Base-by-base conservation (phyloP, 2,797 vertebrate genomes). In the Pseudomugil gertrudae region DNA sequence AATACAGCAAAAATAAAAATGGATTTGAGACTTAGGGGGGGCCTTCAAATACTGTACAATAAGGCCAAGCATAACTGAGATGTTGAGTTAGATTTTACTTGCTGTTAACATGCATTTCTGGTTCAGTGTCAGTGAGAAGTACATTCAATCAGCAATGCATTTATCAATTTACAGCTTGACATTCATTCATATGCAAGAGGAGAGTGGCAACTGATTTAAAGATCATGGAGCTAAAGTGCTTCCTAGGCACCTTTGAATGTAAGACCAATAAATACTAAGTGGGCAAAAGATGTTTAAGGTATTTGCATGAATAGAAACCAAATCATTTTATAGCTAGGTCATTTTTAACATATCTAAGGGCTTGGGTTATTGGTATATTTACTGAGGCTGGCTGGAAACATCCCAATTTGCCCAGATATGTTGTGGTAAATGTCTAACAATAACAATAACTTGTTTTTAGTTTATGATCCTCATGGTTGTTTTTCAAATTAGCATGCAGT, bases 1-100 rank as follows among this genome's bases (percentile, higher is more conserved):
- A 90, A 92, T 92, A 91, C 88, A 85, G 90, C 87, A 87, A 89
- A 92, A 92, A 91, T 91, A 90, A 93, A 92, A 92, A 92, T 92
- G 91, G 89, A 92, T 91, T 84, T 48, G 73, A 88, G 85, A 90
- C 88, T 83, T 79, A 82, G 91, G 90, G 91, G 90, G 90, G 90
- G 89, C 76, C 88, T 85, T 92, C 85, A 84, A 89, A 91, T 87
- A 79, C 82, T 76, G 80, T 85, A 85, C 79, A 84, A 85, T 76
- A 64, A 76, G 77, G 79, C 81, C 72, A 83, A 83, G 83, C 79
- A 81, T 82, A 81, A 81, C 74, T 69, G 87, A 84, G 86, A 89
- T 84, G 89, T 89, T 87, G 87, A 75, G 76, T 79, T 77, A 64
- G 80, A 78, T 68, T 73, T 72, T 84, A 77, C 80, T 78, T 19